Evolutionary conservation across 2,888 invertebrate species (phyloP).

Genomic region (Volucella zonaria): DNA sequence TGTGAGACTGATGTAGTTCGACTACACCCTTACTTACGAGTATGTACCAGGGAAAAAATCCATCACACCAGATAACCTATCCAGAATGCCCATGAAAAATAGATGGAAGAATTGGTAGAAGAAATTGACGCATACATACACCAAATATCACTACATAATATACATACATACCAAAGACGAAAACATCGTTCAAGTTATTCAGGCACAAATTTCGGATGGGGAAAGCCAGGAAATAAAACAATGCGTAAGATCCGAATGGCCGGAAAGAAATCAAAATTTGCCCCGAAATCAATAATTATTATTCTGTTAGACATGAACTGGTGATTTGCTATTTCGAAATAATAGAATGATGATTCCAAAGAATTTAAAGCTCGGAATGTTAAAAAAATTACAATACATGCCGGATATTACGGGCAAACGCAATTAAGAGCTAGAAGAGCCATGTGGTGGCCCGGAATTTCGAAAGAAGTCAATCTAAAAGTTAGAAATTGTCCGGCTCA

Average conservation of each 20-base stretch:
- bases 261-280: background rate
- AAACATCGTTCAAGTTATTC: slow-evolving; percentile 22
- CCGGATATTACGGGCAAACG: slow-evolving; percentile 19
- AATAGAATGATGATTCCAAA: slow-evolving; percentile 11
- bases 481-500: background rate
- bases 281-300: slow-evolving; percentile 4
- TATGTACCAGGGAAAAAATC: too few species aligned
- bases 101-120: too few species aligned
- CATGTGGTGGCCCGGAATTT: slow-evolving; percentile 21
- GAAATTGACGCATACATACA: too few species aligned
- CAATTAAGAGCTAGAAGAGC: slow-evolving; percentile 2
- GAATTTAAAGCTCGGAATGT: background rate
- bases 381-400: slow-evolving; percentile 17
- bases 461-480: slow-evolving; percentile 7
- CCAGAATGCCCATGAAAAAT: too few species aligned
- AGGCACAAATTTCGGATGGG: background rate
- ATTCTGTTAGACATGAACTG: slow-evolving; percentile 30
- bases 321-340: background rate
- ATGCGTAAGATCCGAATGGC: slow-evolving; percentile 3
- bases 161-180: background rate
- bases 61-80: too few species aligned
- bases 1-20: too few species aligned
- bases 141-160: too few species aligned
- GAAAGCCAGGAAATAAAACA: slow-evolving; percentile 8
- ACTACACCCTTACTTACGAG: too few species aligned